Percentiles rank a stretch among this genome's conserved stretches.
phyloP scores from a whole-genome alignment of 2,888 invertebrate genomes.

The Drosophila picticornis region DNA sequence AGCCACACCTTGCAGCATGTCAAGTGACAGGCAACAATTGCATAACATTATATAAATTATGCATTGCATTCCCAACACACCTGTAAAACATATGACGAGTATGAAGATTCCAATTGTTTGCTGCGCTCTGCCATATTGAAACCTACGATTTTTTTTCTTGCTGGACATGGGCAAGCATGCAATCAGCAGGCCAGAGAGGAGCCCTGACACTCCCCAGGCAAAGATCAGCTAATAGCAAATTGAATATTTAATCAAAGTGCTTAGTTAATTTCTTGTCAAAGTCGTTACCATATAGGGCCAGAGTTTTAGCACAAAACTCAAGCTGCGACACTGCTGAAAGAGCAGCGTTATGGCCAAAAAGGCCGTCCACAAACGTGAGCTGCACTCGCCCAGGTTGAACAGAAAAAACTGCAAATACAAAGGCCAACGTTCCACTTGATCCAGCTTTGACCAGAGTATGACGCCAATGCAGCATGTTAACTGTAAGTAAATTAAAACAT shows the following conservation, averaged over 20 bases:
- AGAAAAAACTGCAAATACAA: conserved; percentile 91
- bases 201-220: conserved; percentile 89
- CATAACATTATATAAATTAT: not conserved
- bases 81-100: conserved; percentile 91
- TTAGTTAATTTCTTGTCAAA: not conserved
- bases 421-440: conserved; percentile 87
- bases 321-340: conserved; percentile 92
- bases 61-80: conserved; percentile 83
- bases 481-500: conserved; percentile 83
- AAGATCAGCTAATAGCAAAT: conserved; percentile 86
- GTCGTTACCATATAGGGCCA: conserved; percentile 88
- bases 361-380: conserved; percentile 94
- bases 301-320: conserved; percentile 92
- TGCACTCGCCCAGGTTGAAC: conserved; percentile 91
- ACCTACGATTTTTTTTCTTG: conserved; percentile 90
- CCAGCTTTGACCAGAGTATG: conserved; percentile 89
- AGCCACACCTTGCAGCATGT: not conserved
- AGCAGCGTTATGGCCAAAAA: conserved; percentile 92
- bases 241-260: not conserved
- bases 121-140: conserved; percentile 91
- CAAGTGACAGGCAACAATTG: conserved; percentile 54
- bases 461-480: conserved; percentile 90
- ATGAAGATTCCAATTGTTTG: conserved; percentile 92
- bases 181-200: conserved; percentile 89
- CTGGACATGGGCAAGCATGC: conserved; percentile 86